These are phyloP conservation scores for Gonatopus flavifemur DNA, from an alignment of 1,140 invertebrate species.

Conservation along the genomic window DNA sequence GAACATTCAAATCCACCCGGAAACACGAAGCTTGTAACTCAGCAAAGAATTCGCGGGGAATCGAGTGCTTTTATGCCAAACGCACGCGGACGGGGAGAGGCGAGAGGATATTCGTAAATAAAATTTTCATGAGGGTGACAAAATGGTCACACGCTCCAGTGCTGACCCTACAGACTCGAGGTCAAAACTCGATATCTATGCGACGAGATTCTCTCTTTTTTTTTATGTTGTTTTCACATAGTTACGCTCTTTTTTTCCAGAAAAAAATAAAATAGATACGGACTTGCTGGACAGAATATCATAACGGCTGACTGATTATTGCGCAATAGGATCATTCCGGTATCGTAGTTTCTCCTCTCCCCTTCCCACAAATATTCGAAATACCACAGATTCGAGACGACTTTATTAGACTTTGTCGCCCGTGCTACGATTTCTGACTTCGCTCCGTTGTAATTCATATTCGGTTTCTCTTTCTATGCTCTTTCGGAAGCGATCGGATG, in stretches of 20 bases:
- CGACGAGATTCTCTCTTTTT: slow-evolving; percentile 27
- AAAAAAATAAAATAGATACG: slow-evolving; percentile 37
- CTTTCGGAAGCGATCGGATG: no score
- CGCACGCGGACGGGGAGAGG: slow-evolving; percentile 4
- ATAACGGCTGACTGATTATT: slow-evolving; percentile 48
- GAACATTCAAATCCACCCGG: slow-evolving; percentile 35
- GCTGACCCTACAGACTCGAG: slow-evolving; percentile 41
- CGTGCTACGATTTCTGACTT: slow-evolving; percentile 5
- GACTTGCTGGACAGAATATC: slow-evolving; percentile 45
- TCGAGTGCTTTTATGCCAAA: slow-evolving; percentile 18
- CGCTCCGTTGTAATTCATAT: no score
- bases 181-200: slow-evolving; percentile 42
- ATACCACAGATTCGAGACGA: slow-evolving; percentile 25
- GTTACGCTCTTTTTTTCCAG: slow-evolving; percentile 32
- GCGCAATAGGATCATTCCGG: slow-evolving; percentile 33
- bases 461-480: no score
- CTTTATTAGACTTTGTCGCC: slow-evolving; percentile 28
- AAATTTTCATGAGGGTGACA: slow-evolving; percentile 44
- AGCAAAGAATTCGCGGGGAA: slow-evolving; percentile 11
- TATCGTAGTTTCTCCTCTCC: slow-evolving; percentile 12
- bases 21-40: slow-evolving; percentile 18
- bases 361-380: slow-evolving; percentile 16
- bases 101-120: slow-evolving; percentile 48
- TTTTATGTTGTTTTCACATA: slow-evolving; percentile 47
- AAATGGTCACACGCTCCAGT: slow-evolving; percentile 51